A percentile compares a stretch with the other conserved stretches of the same genome.
Conservation (phyloP, 2,797 vertebrate genomes). For the Emys orbicularis region DNA sequence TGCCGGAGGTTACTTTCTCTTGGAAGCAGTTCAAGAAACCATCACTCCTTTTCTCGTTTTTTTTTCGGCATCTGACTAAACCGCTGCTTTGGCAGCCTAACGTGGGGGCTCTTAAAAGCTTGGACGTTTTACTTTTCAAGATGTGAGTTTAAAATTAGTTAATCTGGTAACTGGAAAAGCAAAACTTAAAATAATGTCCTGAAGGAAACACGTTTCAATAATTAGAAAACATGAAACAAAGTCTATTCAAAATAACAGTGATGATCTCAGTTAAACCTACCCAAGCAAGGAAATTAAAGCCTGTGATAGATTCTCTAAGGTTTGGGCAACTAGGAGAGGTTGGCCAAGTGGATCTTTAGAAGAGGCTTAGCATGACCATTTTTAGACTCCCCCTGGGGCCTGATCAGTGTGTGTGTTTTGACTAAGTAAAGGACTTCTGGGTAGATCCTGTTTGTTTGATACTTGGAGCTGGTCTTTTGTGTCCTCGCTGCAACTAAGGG, state of each 20-base stretch:
- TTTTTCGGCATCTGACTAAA: conserved; percentile 65
- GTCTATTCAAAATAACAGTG: fast-evolving
- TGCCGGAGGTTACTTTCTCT: conserved; percentile 66
- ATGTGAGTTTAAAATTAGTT: conserved; percentile 38
- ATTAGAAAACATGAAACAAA: not conserved
- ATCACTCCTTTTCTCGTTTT: conserved; percentile 53
- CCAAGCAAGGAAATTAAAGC: fast-evolving
- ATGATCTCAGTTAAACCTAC: not conserved
- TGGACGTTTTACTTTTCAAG: not conserved
- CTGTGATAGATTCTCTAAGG: not conserved
- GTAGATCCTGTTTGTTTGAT: not conserved
- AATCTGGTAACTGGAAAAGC: not conserved
- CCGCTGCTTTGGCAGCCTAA: conserved; percentile 67
- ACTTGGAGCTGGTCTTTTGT: not conserved
- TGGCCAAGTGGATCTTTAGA: not conserved
- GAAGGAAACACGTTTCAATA: not conserved
- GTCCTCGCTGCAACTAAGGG: not conserved
- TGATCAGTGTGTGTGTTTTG: not conserved
- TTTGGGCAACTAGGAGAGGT: not conserved
- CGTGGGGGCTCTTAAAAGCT: conserved; percentile 33
- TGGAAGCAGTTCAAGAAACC: conserved; percentile 78
- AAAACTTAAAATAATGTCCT: not conserved
- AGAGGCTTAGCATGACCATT: fast-evolving
- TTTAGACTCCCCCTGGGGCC: not conserved
- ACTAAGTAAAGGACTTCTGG: not conserved